These are phyloP conservation scores for Corythornis leucogaster DNA, from an alignment of 2,797 vertebrate genomes.

Conservation along the genomic window DNA sequence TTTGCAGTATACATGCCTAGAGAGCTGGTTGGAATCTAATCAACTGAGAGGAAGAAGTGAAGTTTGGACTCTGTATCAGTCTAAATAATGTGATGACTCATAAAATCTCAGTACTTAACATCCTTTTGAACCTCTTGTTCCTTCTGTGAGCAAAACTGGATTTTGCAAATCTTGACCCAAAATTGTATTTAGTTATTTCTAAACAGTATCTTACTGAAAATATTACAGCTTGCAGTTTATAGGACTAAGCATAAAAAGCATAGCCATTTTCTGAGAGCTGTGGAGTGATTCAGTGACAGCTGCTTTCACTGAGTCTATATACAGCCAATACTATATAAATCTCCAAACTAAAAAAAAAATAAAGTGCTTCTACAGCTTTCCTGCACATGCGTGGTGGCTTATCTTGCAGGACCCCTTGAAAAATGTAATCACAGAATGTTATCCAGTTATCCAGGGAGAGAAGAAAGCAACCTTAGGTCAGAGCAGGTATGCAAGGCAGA, in stretches of 20 bases:
- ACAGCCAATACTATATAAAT: neutral
- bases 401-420: neutral
- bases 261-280: neutral
- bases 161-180: neutral
- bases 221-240: neutral
- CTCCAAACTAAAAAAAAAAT: neutral
- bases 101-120: neutral
- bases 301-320: neutral
- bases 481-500: neutral
- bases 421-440: neutral
- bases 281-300: neutral
- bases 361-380: neutral
- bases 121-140: neutral
- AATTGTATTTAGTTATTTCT: neutral
- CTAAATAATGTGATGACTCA: neutral
- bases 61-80: neutral
- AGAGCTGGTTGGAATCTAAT: neutral
- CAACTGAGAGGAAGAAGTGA: neutral
- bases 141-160: neutral
- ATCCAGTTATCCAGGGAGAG: neutral
- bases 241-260: neutral
- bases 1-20: neutral
- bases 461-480: neutral
- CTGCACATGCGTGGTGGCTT: neutral
- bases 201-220: neutral